phyloP scores from a whole-genome alignment of 2,797 vertebrate species.

The Fistularia commersonii region DNA sequence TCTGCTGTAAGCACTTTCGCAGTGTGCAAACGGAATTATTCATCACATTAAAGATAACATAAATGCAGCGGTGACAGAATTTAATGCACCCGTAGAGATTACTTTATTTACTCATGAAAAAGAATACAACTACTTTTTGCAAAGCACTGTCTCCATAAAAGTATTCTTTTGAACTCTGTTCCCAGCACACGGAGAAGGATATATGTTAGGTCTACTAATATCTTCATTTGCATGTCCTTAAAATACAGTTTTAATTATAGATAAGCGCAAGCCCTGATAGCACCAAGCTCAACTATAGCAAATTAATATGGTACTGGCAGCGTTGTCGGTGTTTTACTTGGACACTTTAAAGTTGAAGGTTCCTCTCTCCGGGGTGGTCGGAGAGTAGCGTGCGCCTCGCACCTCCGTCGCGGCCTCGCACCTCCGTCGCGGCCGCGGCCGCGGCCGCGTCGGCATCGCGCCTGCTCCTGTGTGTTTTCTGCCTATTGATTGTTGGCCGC shows the following conservation, averaged over 20 bases:
- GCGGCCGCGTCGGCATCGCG: not conserved
- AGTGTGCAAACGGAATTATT: slow-evolving; percentile 74
- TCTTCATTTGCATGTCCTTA: slow-evolving; percentile 69
- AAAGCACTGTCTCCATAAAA: slow-evolving; percentile 42
- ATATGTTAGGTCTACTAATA: slow-evolving; percentile 68
- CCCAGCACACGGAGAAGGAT: slow-evolving; percentile 49
- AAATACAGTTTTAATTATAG: slow-evolving; percentile 75
- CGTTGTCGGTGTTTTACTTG: slow-evolving; percentile 33
- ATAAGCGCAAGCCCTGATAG: slow-evolving; percentile 66
- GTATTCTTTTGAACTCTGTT: slow-evolving; percentile 60
- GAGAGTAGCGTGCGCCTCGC: slow-evolving; percentile 7
- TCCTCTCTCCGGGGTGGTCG: slow-evolving; percentile 13
- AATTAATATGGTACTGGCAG: slow-evolving; percentile 23
- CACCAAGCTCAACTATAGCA: slow-evolving; percentile 36
- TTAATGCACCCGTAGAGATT: slow-evolving; percentile 63
- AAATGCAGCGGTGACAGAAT: slow-evolving; percentile 71
- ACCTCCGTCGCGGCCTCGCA: not conserved
- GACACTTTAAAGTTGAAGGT: slow-evolving; percentile 42
- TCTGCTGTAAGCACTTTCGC: slow-evolving; percentile 69
- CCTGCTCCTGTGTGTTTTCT: slow-evolving; percentile 33
- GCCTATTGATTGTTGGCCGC: slow-evolving; percentile 51
- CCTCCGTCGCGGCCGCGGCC: not conserved
- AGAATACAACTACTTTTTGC: slow-evolving; percentile 53
- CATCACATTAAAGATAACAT: slow-evolving; percentile 69
- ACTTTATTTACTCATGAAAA: slow-evolving; percentile 72